Conservation (phyloP, 2,888 invertebrate species). For the Tipula confusa region DNA sequence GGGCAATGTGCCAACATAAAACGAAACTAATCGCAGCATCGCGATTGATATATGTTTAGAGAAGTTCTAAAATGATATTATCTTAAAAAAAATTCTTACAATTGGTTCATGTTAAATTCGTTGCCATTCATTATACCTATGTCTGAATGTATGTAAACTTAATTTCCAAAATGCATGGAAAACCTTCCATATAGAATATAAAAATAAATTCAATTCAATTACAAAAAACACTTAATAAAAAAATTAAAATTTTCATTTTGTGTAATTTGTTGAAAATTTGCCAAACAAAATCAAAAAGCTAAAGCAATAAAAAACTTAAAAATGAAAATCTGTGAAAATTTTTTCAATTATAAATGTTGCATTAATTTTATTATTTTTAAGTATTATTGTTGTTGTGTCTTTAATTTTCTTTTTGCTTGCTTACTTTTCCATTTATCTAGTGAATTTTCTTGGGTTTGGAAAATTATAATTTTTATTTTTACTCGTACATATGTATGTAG, state of each 20-base stretch:
- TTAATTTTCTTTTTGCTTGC: background rate
- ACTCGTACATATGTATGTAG: background rate
- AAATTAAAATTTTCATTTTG: background rate
- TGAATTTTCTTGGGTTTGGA: background rate
- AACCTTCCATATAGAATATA: background rate
- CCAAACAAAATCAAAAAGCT: background rate
- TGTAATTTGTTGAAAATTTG: background rate
- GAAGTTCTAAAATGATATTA: background rate
- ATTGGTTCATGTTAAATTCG: background rate
- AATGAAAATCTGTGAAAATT: slow-evolving; percentile 25
- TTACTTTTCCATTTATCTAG: background rate
- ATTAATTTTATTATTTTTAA: background rate
- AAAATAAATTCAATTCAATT: background rate
- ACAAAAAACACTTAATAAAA: background rate
- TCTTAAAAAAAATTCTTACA: background rate
- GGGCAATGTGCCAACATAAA: background rate
- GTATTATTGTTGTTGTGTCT: background rate
- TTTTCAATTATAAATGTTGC: slow-evolving; percentile 17
- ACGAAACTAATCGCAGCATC: background rate
- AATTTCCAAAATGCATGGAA: background rate
- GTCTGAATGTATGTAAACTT: background rate
- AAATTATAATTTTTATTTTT: background rate
- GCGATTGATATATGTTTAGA: background rate
- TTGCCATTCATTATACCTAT: no score
- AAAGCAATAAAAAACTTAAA: background rate